A percentile compares a stretch with the other conserved stretches of the same genome.
These are phyloP conservation scores for Hycleus cichorii DNA, from an alignment of 1,140 invertebrate genomes.

Conservation along the genomic window DNA sequence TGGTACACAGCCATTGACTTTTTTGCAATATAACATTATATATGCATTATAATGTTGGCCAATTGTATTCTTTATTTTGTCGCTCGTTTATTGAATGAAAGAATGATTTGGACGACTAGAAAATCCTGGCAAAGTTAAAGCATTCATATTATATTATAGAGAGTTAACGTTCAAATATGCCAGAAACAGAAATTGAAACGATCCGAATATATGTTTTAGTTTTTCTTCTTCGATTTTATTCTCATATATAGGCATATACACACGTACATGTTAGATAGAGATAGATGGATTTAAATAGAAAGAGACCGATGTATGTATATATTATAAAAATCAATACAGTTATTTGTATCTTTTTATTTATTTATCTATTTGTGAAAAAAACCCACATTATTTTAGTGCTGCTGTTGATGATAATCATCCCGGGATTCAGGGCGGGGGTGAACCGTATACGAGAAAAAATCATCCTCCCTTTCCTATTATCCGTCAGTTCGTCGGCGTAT, in stretches of 20 bases:
- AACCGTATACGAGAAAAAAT: background rate
- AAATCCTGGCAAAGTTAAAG: conserved; percentile 37
- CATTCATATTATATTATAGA: conserved; percentile 41
- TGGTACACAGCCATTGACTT: conserved; percentile 30
- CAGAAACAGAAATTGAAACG: conserved; percentile 41
- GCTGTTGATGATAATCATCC: too few species aligned
- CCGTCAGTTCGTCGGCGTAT: conserved; percentile 11
- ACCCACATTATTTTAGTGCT: too few species aligned
- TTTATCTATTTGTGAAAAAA: too few species aligned
- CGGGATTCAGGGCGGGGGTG: background rate
- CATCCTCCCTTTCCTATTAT: background rate
- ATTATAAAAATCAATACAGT: too few species aligned
- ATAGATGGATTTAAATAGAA: too few species aligned
- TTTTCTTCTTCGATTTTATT: conserved; percentile 28
- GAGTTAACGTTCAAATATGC: conserved; percentile 42
- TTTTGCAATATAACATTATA: conserved; percentile 42
- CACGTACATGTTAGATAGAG: too few species aligned
- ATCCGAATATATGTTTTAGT: conserved; percentile 40
- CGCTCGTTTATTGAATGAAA: conserved; percentile 22
- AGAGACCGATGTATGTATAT: too few species aligned
- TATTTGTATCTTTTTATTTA: too few species aligned
- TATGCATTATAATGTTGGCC: conserved; percentile 41
- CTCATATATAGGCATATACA: conserved; percentile 1
- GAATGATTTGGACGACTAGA: conserved; percentile 30
- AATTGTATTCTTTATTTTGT: conserved; percentile 13